Base-by-base conservation (phyloP, 2,113 vertebrate genomes). In the Poeciliopsis retropinna region DNA sequence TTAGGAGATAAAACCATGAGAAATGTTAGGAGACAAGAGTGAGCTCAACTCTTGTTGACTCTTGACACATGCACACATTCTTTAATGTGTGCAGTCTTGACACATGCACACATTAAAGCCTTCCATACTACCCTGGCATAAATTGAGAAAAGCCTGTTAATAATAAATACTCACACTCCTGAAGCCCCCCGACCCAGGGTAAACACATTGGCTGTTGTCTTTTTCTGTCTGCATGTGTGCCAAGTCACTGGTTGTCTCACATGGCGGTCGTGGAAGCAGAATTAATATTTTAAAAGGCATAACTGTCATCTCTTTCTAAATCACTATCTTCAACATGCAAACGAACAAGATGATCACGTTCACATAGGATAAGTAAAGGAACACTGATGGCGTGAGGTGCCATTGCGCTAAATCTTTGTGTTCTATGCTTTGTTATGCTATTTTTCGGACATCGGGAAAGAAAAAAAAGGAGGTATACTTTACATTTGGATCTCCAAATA, bases 251-350 rank as follows among this genome's bases (percentile, higher is more conserved):
- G 80, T 83, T 91, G 90, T 90, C 93, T 91, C 86, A 92, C 84
- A 87, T 64, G 79, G 79, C 63, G 82, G 85, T 88, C 83, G 86
- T 89, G 85, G 80, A 77, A 90, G 83, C 70, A 71, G 75, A 76
- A 94, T 93, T 81, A 92, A 94, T 92, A 93, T 93, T 94, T 94
- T 78, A 90, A 86, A n/a, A 73, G 74, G 83, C 78, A 79, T 91
- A 91, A 92, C 88, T 66, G 66, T 75, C 76, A 72, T 79, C 85
- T 93, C 88, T 81, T 88, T 81, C 87, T 88, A 15, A 6, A 47
- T 19, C 44, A 47, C 15, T 17, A 47, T 89, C 75, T 70, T 81
- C 90, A 86, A 92, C 89, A 93, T 89, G 83, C 89, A 88, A 93
- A 90, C 72, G 77, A 92, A 89, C 88, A 83, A 72, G 80, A 75